These are phyloP conservation scores for Otus scops DNA, from an alignment of 2,797 vertebrate species.

Conservation along the genomic window DNA sequence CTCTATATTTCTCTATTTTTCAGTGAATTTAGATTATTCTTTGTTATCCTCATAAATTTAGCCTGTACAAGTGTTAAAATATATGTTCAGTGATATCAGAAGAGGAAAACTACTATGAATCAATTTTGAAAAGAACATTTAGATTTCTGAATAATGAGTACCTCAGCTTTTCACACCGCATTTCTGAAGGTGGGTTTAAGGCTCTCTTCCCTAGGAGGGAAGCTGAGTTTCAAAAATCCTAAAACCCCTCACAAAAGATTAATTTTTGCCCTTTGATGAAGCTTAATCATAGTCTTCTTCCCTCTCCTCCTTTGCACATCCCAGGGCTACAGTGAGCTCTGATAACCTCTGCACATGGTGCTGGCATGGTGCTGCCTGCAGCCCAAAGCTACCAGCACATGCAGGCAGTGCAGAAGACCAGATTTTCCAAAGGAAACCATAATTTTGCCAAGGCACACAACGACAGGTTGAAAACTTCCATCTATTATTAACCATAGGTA, in stretches of 20 bases:
- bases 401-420: not conserved
- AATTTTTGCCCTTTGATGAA: not conserved
- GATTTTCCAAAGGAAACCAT: not conserved
- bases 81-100: not conserved
- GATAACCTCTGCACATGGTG: fast-evolving
- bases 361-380: not conserved
- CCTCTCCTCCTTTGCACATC: not conserved
- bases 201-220: not conserved
- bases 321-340: not conserved
- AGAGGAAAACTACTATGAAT: not conserved
- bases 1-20: not conserved
- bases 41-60: not conserved
- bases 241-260: not conserved
- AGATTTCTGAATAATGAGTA: not conserved
- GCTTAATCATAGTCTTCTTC: not conserved
- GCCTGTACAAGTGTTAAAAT: fast-evolving
- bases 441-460: not conserved
- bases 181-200: not conserved
- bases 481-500: not conserved
- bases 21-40: not conserved
- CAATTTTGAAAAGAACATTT: not conserved
- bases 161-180: not conserved
- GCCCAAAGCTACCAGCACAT: not conserved
- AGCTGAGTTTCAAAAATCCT: not conserved
- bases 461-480: not conserved